These are phyloP conservation scores for Cyclophora albipunctata DNA, from an alignment of 2,888 invertebrate genomes.

Conservation along the genomic window DNA sequence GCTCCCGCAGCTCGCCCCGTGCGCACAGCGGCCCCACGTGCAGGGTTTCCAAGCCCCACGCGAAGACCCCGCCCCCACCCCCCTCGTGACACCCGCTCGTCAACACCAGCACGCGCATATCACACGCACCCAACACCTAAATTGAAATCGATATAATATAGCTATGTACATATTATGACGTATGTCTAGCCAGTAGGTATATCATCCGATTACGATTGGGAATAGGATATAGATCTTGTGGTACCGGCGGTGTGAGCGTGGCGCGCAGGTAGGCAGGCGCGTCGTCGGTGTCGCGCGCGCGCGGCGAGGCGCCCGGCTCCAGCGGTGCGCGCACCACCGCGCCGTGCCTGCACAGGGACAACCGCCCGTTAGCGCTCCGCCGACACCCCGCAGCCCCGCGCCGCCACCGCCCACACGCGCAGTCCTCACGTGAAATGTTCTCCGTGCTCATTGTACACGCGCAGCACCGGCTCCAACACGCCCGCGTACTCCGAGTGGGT, in stretches of 20 bases:
- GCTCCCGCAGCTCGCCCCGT: background rate
- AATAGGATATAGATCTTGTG: too few relatives aligned
- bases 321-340: constrained; percentile 24
- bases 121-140: background rate
- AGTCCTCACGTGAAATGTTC: constrained; percentile 45
- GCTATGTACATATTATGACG: too few relatives aligned
- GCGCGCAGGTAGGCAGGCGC: background rate
- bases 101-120: background rate
- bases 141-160: too few relatives aligned
- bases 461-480: constrained; percentile 39
- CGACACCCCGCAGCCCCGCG: background rate
- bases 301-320: background rate
- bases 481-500: background rate
- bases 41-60: background rate
- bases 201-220: too few relatives aligned
- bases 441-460: constrained; percentile 48
- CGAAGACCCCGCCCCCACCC: background rate
- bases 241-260: too few relatives aligned
- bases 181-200: too few relatives aligned
- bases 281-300: background rate
- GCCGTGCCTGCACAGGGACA: constrained; percentile 23
- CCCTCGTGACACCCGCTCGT: background rate
- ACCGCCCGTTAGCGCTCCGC: background rate
- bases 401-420: background rate
- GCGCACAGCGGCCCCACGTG: background rate